phyloP scores from a whole-genome alignment of 2,888 invertebrate genomes.

The Eugnorisma glareosa region DNA sequence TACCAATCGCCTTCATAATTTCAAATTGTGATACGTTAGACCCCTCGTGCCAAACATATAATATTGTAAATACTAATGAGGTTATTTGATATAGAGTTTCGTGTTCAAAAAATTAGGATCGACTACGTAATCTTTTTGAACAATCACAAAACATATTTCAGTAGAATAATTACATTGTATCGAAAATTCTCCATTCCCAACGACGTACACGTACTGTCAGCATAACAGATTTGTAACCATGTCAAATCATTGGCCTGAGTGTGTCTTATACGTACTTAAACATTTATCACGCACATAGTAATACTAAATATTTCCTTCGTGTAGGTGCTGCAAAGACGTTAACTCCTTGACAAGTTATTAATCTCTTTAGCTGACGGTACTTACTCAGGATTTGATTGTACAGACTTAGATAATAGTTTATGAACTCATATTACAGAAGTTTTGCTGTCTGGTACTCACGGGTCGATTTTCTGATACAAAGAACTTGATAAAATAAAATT shows the following conservation, averaged over 20 bases:
- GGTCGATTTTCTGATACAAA: slow-evolving; percentile 29
- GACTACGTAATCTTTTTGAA: slow-evolving; percentile 43
- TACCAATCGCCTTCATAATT: slow-evolving; percentile 65
- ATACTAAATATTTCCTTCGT: slow-evolving; percentile 1
- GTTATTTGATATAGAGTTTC: slow-evolving; percentile 63
- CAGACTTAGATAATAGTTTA: slow-evolving; percentile 51
- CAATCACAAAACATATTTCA: slow-evolving; percentile 44
- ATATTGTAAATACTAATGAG: slow-evolving; percentile 67
- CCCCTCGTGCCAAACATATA: slow-evolving; percentile 74
- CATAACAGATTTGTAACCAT: slow-evolving; percentile 7
- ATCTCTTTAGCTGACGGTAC: slow-evolving; percentile 32
- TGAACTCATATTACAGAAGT: slow-evolving; percentile 45
- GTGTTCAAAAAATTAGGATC: slow-evolving; percentile 60
- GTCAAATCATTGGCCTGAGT: neutral
- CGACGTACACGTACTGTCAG: slow-evolving; percentile 26
- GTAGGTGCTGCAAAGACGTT: neutral
- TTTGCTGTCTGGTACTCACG: slow-evolving; percentile 16
- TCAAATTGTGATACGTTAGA: slow-evolving; percentile 72
- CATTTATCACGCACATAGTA: neutral
- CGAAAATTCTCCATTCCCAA: slow-evolving; percentile 16
- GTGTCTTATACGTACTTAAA: neutral
- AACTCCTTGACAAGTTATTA: slow-evolving; percentile 1
- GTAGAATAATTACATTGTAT: slow-evolving; percentile 48
- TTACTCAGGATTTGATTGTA: slow-evolving; percentile 53
- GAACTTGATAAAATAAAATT: slow-evolving; percentile 52